Percentiles rank a stretch among this genome's conserved stretches.
These are phyloP conservation scores for Polyommatus icarus DNA, from an alignment of 2,888 invertebrate genomes.

Conservation along the genomic window DNA sequence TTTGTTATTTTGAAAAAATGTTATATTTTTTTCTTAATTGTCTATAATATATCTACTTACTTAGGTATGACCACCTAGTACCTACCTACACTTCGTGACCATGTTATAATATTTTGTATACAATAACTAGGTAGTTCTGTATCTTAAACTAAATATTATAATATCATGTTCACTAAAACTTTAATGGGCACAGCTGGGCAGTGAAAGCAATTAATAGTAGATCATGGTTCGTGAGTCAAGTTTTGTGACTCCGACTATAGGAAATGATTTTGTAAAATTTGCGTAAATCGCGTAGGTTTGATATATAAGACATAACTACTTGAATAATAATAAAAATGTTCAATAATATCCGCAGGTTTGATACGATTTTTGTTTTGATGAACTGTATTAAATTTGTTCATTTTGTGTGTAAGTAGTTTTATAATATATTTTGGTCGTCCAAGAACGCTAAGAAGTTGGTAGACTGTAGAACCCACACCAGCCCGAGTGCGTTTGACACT, in stretches of 20 bases:
- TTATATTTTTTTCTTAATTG: too few relatives aligned
- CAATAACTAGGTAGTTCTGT: neutral
- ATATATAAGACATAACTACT: neutral
- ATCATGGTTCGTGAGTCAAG: neutral
- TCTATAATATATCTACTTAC: too few relatives aligned
- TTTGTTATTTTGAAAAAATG: too few relatives aligned
- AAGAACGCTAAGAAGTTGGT: neutral
- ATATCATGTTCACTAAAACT: neutral
- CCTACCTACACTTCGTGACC: neutral
- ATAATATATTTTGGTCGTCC: neutral
- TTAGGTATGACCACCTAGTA: neutral
- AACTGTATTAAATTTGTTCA: slow-evolving; percentile 9
- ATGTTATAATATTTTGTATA: neutral
- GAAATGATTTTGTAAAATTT: neutral
- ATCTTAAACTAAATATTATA: neutral
- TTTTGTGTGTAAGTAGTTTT: slow-evolving; percentile 21
- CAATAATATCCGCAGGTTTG: neutral
- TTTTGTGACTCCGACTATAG: neutral
- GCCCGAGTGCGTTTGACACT: neutral
- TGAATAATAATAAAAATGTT: neutral
- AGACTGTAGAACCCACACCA: neutral
- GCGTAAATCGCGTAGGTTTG: neutral
- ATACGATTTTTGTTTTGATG: neutral
- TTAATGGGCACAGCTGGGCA: neutral
- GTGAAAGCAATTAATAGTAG: neutral